A percentile compares a stretch with the other conserved stretches of the same genome.
These are phyloP conservation scores for Drosophila insularis DNA, from an alignment of 1,140 invertebrate genomes.

Conservation along the genomic window DNA sequence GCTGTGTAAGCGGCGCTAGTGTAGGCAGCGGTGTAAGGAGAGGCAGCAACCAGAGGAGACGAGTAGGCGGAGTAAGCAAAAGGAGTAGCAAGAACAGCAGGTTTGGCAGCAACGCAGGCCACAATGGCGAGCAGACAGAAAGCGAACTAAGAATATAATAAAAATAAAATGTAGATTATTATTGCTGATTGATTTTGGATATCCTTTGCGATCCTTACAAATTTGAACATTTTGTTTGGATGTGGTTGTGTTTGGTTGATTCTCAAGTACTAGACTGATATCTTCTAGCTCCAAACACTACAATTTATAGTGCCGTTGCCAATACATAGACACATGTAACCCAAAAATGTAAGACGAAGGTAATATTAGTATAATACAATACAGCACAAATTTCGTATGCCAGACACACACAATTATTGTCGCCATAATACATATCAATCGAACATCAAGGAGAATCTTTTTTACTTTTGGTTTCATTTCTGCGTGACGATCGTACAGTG, in stretches of 20 bases:
- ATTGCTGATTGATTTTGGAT: neutral
- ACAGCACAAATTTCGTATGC: constrained; percentile 53
- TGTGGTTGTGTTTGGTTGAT: constrained; percentile 54
- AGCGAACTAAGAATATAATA: constrained; percentile 50
- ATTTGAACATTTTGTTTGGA: constrained; percentile 77
- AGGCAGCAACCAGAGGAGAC: constrained; percentile 65
- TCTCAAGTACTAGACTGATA: constrained; percentile 78
- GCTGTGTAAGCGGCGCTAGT: constrained; percentile 69
- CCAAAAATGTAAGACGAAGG: constrained; percentile 46
- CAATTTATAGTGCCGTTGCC: constrained; percentile 57
- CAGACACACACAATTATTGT: constrained; percentile 26
- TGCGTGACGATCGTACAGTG: constrained; percentile 46
- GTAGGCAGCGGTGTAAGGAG: constrained; percentile 75
- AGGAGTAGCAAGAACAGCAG: constrained; percentile 63
- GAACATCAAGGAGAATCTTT: constrained; percentile 70
- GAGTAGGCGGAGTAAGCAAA: constrained; percentile 83
- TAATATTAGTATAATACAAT: constrained; percentile 19
- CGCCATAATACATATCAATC: constrained; percentile 49
- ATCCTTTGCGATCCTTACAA: constrained; percentile 57
- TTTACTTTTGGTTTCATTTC: constrained; percentile 72
- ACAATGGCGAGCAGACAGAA: constrained; percentile 79
- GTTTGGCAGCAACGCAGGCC: constrained; percentile 77
- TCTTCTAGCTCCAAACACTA: constrained; percentile 24
- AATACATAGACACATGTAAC: constrained; percentile 21
- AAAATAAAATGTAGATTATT: neutral